Percentiles rank a stretch among this genome's conserved stretches.
phyloP scores from a whole-genome alignment of 2,113 vertebrate species.

The Burhinus bistriatus region DNA sequence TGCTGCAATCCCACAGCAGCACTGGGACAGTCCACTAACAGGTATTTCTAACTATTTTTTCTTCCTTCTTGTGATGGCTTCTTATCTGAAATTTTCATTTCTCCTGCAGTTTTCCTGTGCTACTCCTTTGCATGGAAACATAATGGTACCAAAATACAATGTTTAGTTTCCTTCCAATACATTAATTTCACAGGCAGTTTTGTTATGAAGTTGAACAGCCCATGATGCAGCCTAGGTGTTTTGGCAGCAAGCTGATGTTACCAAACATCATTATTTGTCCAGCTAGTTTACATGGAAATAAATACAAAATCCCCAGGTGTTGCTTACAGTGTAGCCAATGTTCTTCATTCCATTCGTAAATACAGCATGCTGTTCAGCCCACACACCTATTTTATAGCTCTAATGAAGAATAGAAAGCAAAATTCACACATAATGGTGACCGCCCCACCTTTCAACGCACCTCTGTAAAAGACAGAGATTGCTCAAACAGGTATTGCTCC shows the following conservation, averaged over 20 bases:
- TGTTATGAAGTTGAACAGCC: not conserved
- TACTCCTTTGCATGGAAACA: not conserved
- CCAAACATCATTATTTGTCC: constrained; percentile 14
- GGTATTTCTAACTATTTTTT: not conserved
- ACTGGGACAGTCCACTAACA: not conserved
- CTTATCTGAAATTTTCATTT: not conserved
- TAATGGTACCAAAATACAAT: not conserved
- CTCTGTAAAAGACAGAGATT: not conserved
- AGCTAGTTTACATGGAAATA: constrained; percentile 16
- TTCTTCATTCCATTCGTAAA: not conserved
- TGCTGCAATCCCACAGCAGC: not conserved
- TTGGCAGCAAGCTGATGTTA: not conserved
- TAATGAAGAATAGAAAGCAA: constrained; percentile 36
- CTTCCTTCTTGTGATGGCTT: not conserved
- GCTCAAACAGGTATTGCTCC: not conserved
- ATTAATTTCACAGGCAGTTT: not conserved
- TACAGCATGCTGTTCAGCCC: not conserved
- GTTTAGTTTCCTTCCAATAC: not conserved
- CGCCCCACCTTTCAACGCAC: not conserved
- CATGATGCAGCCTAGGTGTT: not conserved
- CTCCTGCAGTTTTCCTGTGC: not conserved
- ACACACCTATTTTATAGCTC: constrained; percentile 43
- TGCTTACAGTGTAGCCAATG: not conserved
- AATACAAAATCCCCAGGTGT: constrained; percentile 11
- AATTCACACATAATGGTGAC: not conserved